These are phyloP conservation scores for Hydrozoanthus tunicans DNA, from an alignment of 64 coral and sea anemone genomes.

Conservation along the genomic window DNA sequence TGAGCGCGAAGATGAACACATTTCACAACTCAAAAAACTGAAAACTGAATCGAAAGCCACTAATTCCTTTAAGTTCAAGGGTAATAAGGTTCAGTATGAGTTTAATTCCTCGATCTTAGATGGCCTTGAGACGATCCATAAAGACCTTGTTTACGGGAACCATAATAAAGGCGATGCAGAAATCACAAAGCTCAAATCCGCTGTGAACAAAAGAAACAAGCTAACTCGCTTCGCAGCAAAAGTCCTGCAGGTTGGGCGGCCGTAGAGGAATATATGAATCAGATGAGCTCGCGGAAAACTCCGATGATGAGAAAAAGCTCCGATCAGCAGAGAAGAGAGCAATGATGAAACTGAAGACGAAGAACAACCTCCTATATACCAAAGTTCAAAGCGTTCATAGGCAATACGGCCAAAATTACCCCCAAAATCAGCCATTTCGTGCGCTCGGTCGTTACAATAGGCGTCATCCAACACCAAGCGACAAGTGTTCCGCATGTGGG, in stretches of 20 bases:
- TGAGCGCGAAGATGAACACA: too few species aligned
- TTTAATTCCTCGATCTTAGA: constrained; percentile 42
- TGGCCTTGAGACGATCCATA: background rate
- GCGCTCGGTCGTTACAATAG: constrained; percentile 21
- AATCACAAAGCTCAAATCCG: constrained; percentile 14
- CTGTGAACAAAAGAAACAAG: constrained; percentile 58
- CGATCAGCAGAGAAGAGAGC: constrained; percentile 42
- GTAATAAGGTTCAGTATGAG: constrained; percentile 66
- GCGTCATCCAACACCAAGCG: constrained; percentile 27
- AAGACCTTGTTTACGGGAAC: constrained; percentile 15
- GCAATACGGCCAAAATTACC: background rate
- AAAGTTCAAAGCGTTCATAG: too few species aligned
- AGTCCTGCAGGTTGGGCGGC: constrained; percentile 58
- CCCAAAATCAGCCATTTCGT: background rate
- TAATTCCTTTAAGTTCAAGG: constrained; percentile 60
- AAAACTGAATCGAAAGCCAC: constrained; percentile 49
- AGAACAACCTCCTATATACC: background rate
- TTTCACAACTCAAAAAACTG: constrained; percentile 22
- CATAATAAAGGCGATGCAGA: constrained; percentile 18
- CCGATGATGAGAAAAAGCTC: constrained; percentile 60
- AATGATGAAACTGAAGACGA: constrained; percentile 47
- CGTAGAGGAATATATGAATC: constrained; percentile 62
- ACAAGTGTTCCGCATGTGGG: constrained; percentile 66
- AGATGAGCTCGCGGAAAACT: constrained; percentile 56
- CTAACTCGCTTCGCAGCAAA: constrained; percentile 56